Evolutionary conservation across 1,140 invertebrate genomes (phyloP), one percentile per base, ranked within the genome.

Genomic region (Drosophila asahinai): DNA sequence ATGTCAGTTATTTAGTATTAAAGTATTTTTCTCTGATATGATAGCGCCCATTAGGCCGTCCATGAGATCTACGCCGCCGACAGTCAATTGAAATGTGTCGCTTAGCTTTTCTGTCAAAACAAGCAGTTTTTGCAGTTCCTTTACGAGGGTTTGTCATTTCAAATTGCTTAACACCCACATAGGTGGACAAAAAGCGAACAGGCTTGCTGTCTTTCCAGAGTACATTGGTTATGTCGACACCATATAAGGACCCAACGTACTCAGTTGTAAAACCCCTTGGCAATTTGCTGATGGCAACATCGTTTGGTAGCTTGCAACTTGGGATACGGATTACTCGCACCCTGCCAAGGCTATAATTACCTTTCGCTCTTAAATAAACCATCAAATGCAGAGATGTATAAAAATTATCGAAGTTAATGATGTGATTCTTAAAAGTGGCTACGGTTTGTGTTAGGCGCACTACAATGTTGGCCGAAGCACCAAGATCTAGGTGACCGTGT

Each of bases 1-100:
- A n/a, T n/a, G n/a, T n/a, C n/a, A n/a, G n/a, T n/a, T n/a, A n/a
- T n/a, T n/a, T n/a, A n/a, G n/a, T n/a, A n/a, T n/a, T n/a, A n/a
- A n/a, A n/a, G n/a, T n/a, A n/a, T 86, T 92, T 93, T 33, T 93
- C 84, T 75, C 58, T 77, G 38, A 93, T 93, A 76, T 89, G 78
- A 83, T 94, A 93, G 51, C 92, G 82, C 91, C 92, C 70, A 94
- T 91, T 40, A 93, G 78, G 48, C 77, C 91, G 75, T 94, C 93
- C 68, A 94, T 89, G 54, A 94, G 90, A 76, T 93, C n/a, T n/a
- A n/a, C n/a, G n/a, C n/a, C n/a, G 81, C 57, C 93, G 93, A 77
- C 93, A 93, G 51, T 91, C 66, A 51, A 33, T 70, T 58, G 12
- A 7, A 47, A 47, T 19, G 17, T 40, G 61, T 7, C 48, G 47